phyloP scores from a whole-genome alignment of 1,140 invertebrate species.

The Myzus persicae region DNA sequence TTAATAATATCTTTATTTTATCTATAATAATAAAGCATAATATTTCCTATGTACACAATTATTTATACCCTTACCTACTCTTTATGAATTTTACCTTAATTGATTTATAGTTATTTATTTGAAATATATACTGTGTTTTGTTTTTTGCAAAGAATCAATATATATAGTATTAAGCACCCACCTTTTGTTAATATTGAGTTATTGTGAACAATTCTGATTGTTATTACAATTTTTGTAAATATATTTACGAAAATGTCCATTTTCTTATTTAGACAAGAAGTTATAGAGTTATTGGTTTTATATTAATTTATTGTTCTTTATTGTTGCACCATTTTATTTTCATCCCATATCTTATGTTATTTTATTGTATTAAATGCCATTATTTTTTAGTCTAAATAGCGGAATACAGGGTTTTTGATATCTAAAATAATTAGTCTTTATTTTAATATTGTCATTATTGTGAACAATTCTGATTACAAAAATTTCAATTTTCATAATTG shows the following conservation, averaged over 20 bases:
- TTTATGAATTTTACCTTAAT: neutral
- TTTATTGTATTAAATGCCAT: neutral
- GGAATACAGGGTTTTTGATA: slow-evolving; percentile 41
- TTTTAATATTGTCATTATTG: neutral
- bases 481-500: neutral
- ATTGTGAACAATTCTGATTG: neutral
- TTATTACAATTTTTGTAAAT: neutral
- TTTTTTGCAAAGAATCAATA: neutral
- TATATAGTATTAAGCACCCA: neutral
- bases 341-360: neutral
- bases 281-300: neutral
- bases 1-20: neutral
- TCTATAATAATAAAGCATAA: neutral
- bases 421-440: slow-evolving; percentile 1
- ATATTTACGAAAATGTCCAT: neutral
- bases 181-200: neutral
- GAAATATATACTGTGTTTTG: neutral
- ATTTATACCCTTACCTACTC: neutral
- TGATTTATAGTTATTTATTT: neutral
- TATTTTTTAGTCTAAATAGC: slow-evolving; percentile 7
- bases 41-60: neutral
- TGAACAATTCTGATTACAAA: neutral
- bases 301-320: slow-evolving; percentile 14
- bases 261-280: neutral
- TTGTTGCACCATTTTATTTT: slow-evolving; percentile 18